These are phyloP conservation scores for Elysia crispata DNA, from an alignment of 2,888 invertebrate species.

Conservation along the genomic window DNA sequence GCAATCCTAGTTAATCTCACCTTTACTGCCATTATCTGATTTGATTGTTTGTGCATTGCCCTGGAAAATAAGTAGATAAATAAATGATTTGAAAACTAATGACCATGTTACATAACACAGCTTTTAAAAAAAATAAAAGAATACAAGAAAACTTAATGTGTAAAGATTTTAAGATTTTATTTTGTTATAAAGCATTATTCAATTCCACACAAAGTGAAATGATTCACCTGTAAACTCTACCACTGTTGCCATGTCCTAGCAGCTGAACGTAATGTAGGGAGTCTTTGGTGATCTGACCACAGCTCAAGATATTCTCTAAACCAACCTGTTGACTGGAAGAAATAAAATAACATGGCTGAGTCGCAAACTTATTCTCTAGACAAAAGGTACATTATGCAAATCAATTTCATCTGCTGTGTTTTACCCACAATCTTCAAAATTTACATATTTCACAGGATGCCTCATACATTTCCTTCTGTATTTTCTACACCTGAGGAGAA, in stretches of 20 bases:
- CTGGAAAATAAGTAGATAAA: slow-evolving; percentile 58
- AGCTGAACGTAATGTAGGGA: slow-evolving; percentile 66
- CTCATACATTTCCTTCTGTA: too few species aligned
- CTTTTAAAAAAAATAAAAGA: too few species aligned
- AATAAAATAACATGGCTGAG: not conserved
- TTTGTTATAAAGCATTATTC: too few species aligned
- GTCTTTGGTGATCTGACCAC: slow-evolving; percentile 66
- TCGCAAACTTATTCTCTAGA: too few species aligned
- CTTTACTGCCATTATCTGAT: slow-evolving; percentile 74
- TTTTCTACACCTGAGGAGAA: too few species aligned
- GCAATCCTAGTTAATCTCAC: slow-evolving; percentile 50
- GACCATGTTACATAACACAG: not conserved
- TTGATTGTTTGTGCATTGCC: slow-evolving; percentile 69
- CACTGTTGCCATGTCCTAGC: slow-evolving; percentile 75
- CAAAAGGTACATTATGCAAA: too few species aligned
- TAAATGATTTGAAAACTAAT: not conserved
- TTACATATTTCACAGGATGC: too few species aligned
- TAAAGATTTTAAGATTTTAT: too few species aligned
- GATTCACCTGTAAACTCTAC: slow-evolving; percentile 72
- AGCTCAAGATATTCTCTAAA: slow-evolving; percentile 57
- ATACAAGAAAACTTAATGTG: too few species aligned
- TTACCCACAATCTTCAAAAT: too few species aligned
- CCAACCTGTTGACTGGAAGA: slow-evolving; percentile 25
- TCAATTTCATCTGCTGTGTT: too few species aligned
- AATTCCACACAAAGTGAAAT: not conserved